phyloP scores from a whole-genome alignment of 2,888 invertebrate genomes.

The Tenthredo scrophulariae region DNA sequence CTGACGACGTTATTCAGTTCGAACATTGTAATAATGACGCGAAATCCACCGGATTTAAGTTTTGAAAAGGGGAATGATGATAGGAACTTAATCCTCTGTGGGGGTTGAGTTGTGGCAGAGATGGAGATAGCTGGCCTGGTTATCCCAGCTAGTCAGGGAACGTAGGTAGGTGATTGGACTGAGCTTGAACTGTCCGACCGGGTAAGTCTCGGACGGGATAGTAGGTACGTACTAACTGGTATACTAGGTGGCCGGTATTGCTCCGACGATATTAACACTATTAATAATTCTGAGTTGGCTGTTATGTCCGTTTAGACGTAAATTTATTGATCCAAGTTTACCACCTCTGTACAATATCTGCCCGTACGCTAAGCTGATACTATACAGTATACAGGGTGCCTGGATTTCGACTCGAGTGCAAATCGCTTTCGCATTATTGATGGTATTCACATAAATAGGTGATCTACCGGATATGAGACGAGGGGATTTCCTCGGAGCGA shows the following conservation, averaged over 20 bases:
- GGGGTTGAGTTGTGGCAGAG: not conserved
- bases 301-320: conserved; percentile 55
- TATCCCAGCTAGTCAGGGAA: conserved; percentile 16
- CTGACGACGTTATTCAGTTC: not conserved
- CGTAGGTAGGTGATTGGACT: conserved; percentile 25
- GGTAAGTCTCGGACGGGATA: conserved; percentile 27
- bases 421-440: conserved; percentile 48
- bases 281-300: conserved; percentile 53
- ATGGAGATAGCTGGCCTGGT: conserved; percentile 3
- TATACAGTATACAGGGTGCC: conserved; percentile 49
- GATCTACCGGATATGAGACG: conserved; percentile 47
- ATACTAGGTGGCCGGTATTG: conserved; percentile 50
- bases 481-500: conserved; percentile 38
- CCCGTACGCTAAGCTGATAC: conserved; percentile 52
- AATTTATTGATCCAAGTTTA: conserved; percentile 55
- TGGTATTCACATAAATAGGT: conserved; percentile 48
- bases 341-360: conserved; percentile 50
- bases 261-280: conserved; percentile 54
- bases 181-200: conserved; percentile 33
- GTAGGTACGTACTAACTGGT: conserved; percentile 27
- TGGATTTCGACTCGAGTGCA: conserved; percentile 48
- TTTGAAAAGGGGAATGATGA: not conserved
- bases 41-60: not conserved
- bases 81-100: not conserved
- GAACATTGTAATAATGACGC: not conserved